Conservation (phyloP, 2,888 invertebrate genomes). For the Hoplodrina blanda region DNA sequence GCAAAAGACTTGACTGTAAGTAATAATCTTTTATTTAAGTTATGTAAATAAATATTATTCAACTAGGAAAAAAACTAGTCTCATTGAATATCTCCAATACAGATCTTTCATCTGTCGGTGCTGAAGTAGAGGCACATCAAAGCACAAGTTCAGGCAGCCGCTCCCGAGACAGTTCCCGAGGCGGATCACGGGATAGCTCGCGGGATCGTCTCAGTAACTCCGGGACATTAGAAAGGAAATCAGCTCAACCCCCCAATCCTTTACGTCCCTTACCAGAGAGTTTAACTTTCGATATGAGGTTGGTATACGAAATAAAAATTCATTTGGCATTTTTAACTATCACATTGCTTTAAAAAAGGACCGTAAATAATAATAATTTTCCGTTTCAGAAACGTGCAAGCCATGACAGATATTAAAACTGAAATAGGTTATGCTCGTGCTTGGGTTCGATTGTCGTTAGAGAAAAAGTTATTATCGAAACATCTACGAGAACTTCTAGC, state of each 20-base stretch:
- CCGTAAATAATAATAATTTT: not conserved
- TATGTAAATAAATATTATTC: not conserved
- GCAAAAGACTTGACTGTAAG: constrained; percentile 97
- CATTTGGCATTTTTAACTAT: not conserved
- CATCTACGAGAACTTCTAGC: constrained; percentile 96
- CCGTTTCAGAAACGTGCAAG: constrained; percentile 94
- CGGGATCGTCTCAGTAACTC: constrained; percentile 87
- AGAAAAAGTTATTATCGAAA: constrained; percentile 98
- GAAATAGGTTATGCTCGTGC: constrained; percentile 99
- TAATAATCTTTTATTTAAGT: constrained; percentile 70
- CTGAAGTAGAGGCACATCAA: constrained; percentile 91
- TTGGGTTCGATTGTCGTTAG: constrained; percentile 98
- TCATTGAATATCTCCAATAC: constrained; percentile 39
- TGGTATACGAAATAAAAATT: constrained; percentile 51
- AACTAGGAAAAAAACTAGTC: constrained; percentile 21
- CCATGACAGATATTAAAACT: constrained; percentile 99
- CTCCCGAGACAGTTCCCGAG: constrained; percentile 86
- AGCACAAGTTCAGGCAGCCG: constrained; percentile 77
- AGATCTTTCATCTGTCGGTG: constrained; percentile 95
- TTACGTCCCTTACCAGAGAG: constrained; percentile 95
- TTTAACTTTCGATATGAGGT: constrained; percentile 97
- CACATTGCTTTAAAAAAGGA: not conserved
- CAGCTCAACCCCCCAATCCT: constrained; percentile 84
- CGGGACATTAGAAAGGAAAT: constrained; percentile 84
- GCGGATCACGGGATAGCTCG: constrained; percentile 87